Percentiles rank a stretch among this genome's conserved stretches.
Conservation (phyloP, 2,113 vertebrate genomes). For the Scopus umbretta region DNA sequence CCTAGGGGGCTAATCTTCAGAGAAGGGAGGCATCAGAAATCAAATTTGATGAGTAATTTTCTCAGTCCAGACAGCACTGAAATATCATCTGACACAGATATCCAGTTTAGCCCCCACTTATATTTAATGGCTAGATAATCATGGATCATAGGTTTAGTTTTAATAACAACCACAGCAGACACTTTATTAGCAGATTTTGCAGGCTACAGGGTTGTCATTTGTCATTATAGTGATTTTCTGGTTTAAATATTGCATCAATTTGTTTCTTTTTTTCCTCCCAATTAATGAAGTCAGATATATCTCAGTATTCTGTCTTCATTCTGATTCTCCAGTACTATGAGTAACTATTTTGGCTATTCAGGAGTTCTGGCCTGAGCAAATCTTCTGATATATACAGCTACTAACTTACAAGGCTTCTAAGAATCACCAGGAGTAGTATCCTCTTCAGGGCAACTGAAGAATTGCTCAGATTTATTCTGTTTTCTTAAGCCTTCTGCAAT, state of each 20-base stretch:
- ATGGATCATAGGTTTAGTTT: slow-evolving; percentile 67
- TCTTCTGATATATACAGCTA: not conserved
- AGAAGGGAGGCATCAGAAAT: slow-evolving; percentile 51
- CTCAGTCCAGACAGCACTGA: not conserved
- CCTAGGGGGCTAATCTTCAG: slow-evolving; percentile 20
- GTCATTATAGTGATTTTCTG: slow-evolving; percentile 62
- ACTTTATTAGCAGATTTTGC: slow-evolving; percentile 64
- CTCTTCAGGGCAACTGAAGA: not conserved
- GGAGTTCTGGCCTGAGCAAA: not conserved
- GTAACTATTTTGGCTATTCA: not conserved
- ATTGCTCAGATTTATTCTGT: not conserved
- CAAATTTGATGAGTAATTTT: slow-evolving; percentile 59
- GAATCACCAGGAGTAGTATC: not conserved
- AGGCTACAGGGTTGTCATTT: slow-evolving; percentile 56
- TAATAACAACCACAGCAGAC: slow-evolving; percentile 59
- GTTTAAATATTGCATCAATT: slow-evolving; percentile 66
- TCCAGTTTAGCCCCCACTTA: slow-evolving; percentile 49
- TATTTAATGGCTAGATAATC: slow-evolving; percentile 64
- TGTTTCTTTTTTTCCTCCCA: not conserved
- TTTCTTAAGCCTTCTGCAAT: not conserved
- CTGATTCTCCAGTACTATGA: slow-evolving; percentile 38
- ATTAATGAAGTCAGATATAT: slow-evolving; percentile 44
- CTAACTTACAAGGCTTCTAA: not conserved
- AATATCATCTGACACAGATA: slow-evolving; percentile 41
- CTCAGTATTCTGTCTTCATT: slow-evolving; percentile 25